Percentiles rank a stretch among this genome's conserved stretches.
These are phyloP conservation scores for Bagarius yarrelli DNA, from an alignment of 2,113 vertebrate genomes.

Conservation along the genomic window DNA sequence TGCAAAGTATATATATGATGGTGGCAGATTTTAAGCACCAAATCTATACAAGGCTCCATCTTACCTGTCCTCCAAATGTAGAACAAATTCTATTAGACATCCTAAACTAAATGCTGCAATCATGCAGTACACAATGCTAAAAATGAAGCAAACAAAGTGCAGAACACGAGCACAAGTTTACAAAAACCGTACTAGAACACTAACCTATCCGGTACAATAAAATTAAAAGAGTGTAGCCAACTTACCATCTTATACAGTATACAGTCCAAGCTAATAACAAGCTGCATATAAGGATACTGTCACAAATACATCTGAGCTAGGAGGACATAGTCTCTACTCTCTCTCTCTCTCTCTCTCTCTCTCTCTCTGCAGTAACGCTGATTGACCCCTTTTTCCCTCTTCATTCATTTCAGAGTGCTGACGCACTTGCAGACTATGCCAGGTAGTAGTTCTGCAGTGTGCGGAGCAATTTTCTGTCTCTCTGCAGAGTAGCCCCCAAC, in stretches of 20 bases:
- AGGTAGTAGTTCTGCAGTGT: constrained; percentile 82
- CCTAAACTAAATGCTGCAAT: constrained; percentile 1
- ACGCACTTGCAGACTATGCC: constrained; percentile 68
- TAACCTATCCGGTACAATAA: not conserved
- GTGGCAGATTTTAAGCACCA: constrained; percentile 2
- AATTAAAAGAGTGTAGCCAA: constrained; percentile 34
- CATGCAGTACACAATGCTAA: not conserved
- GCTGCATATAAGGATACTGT: constrained; percentile 59
- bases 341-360: constrained; percentile 53
- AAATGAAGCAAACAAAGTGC: constrained; percentile 10
- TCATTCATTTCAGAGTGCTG: constrained; percentile 84
- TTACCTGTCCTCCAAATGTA: not conserved
- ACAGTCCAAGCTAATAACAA: constrained; percentile 48
- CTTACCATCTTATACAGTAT: constrained; percentile 73
- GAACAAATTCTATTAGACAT: not conserved
- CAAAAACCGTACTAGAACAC: not conserved
- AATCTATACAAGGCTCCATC: not conserved
- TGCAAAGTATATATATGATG: constrained; percentile 25
- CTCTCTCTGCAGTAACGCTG: constrained; percentile 73
- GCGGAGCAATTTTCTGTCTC: constrained; percentile 59
- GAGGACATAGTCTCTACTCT: constrained; percentile 57
- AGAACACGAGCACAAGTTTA: constrained; percentile 35
- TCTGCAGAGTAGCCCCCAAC: constrained; percentile 69
- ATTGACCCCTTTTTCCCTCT: constrained; percentile 71
- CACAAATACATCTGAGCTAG: constrained; percentile 64